Base-by-base conservation (phyloP, 2,888 invertebrate genomes). In the Plebejus argus region DNA sequence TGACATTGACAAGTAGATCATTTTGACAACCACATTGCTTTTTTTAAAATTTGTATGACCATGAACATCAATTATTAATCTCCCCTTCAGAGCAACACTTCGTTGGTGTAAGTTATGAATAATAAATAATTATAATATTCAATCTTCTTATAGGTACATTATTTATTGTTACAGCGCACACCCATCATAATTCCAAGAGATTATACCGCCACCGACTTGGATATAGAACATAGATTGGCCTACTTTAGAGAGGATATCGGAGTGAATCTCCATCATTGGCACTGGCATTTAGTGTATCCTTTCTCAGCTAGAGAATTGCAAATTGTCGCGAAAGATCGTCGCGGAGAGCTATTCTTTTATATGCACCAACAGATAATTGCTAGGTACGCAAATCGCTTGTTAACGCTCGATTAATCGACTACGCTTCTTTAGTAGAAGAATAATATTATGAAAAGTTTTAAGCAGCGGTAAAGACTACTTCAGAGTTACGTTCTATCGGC, bases 211-310 rank as follows among this genome's bases (percentile, higher is more conserved):
- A 96, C 96, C 0, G 96, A 97, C 87, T 93, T 96, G 56, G 97
- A 98, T 83, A 95, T 95, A 58, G 98, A 98, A 84, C 97, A 98
- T 85, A 95, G 97, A 10, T 85, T 97, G 79, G 96, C 97, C 1
- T 98, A 98, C 86, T 98, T 96, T 93, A 95, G 98, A 4, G 98
- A 98, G 90, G 98, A 98, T 86, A 89, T 97, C 66, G 97, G 97
- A n/a, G 91, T 97, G 79, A 97, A 97, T 88, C 94, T 97, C 56
- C 97, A 97, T 86, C 97, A 97, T 85, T 97, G 97, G 92, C 97
- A 97, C 84, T 97, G 97, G 97, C 97, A 97, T 93, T 93, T 97
- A 79, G 96, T 97, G 0, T 97, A 97, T 85, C 97, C 97, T 0
- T 95, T 95, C 84, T 94, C 95, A 56, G 95, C 91, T 53, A 94